Evolutionary conservation across 1,140 invertebrate genomes (phyloP), one percentile per base, ranked within the genome.

Genomic region (Limonius californicus): DNA sequence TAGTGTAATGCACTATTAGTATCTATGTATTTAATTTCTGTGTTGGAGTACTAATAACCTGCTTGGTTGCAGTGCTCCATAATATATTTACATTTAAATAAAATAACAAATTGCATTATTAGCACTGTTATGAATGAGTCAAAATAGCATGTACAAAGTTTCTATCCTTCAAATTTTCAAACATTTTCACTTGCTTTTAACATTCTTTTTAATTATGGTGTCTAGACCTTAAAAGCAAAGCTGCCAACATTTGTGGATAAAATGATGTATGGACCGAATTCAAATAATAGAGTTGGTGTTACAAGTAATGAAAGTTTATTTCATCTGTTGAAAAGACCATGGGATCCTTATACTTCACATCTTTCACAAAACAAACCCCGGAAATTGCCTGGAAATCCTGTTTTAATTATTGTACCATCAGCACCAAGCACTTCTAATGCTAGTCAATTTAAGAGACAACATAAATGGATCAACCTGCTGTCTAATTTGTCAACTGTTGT

Each of bases 181-280:
- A n/a, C n/a, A n/a, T n/a, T n/a, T n/a, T n/a, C n/a, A n/a, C n/a
- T n/a, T n/a, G n/a, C n/a, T n/a, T n/a, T n/a, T n/a, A n/a, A n/a
- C n/a, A n/a, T n/a, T n/a, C n/a, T n/a, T n/a, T n/a, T n/a, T n/a
- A n/a, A n/a, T n/a, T n/a, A n/a, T n/a, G n/a, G n/a, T 45, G 50
- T 76, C 3, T 84, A 92, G 79, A 89, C 87, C 0, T 73, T 94
- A 1, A 86, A 85, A 73, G 75, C 82, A 1, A 92, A 92, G 79
- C 80, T 90, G 55, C 91, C 91, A 2, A 81, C 82, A n/a, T 77
- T 94, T 12, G 81, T 91, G 1, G 91, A 93, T 59, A 89, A 86
- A 74, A 87, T 92, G 81, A 81, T 91, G 54, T 81, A 74, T 67
- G 80, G 77, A 11, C 79, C 81, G 16, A 80, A 77, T 67, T 70